Evolutionary conservation across 2,888 invertebrate genomes (phyloP).

Genomic region (Notocelia uddmanniana): DNA sequence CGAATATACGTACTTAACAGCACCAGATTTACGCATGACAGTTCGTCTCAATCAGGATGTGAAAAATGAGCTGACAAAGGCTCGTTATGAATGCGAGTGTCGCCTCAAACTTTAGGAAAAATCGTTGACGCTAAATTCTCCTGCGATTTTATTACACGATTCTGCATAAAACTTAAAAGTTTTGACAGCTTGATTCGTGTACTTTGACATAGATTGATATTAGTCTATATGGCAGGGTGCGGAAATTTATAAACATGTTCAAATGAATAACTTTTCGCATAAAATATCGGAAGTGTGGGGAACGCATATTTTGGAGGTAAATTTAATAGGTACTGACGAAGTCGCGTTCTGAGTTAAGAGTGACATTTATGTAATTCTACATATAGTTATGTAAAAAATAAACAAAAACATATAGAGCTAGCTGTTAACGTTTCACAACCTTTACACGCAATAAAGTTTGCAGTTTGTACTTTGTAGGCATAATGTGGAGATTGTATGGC

Average conservation of each 20-base stretch:
- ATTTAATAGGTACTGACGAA: not conserved
- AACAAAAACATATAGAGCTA: no score
- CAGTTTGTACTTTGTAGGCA: no score
- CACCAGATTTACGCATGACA: constrained; percentile 51
- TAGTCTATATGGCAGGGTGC: constrained; percentile 52
- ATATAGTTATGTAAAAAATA: not conserved
- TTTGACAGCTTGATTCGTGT: constrained; percentile 65
- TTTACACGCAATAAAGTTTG: no score
- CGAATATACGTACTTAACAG: constrained; percentile 36
- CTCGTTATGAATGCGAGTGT: constrained; percentile 58
- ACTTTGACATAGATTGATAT: constrained; percentile 70
- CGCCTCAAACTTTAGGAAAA: constrained; percentile 59
- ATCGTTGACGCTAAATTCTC: constrained; percentile 56
- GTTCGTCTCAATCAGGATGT: constrained; percentile 65
- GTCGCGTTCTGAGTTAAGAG: not conserved
- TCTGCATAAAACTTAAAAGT: constrained; percentile 64
- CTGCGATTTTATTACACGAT: constrained; percentile 63
- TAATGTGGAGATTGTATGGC: no score
- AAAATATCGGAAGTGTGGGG: constrained; percentile 11
- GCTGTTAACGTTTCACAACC: no score
- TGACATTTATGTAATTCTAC: not conserved
- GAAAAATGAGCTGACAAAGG: constrained; percentile 71
- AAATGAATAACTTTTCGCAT: constrained; percentile 40
- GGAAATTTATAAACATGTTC: constrained; percentile 56
- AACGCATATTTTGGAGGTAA: not conserved